A percentile compares a stretch with the other conserved stretches of the same genome.
Conservation (phyloP, 2,113 vertebrate species). For the Pachypanchax playfairii region DNA sequence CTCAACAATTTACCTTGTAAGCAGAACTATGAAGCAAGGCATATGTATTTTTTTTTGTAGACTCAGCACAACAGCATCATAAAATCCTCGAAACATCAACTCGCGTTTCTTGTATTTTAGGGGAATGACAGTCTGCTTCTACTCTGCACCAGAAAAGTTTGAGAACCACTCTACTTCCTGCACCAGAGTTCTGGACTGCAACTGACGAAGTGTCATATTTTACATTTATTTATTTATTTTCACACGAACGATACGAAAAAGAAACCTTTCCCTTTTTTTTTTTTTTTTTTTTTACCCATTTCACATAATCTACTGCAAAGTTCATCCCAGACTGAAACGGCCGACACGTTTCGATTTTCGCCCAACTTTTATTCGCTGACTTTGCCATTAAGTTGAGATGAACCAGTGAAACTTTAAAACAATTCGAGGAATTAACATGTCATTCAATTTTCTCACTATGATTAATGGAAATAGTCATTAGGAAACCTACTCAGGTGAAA, state of each 20-base stretch:
- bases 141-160: background rate
- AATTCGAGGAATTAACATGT: slow-evolving; percentile 35
- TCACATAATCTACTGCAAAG: background rate
- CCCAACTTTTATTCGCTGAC: slow-evolving; percentile 1
- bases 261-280: no score
- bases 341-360: background rate
- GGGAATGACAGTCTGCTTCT: slow-evolving; percentile 1
- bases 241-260: no score
- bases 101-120: slow-evolving; percentile 22
- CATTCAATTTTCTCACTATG: slow-evolving; percentile 43
- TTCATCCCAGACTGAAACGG: no score
- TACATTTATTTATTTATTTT: no score
- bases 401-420: slow-evolving; percentile 24
- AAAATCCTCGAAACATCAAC: slow-evolving; percentile 18
- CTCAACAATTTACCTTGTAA: slow-evolving; percentile 54
- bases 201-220: slow-evolving; percentile 5
- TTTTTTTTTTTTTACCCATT: background rate
- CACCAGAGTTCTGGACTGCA: background rate
- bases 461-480: slow-evolving; percentile 63
- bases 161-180: background rate
- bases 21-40: slow-evolving; percentile 35
- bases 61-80: slow-evolving; percentile 16
- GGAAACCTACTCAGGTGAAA: slow-evolving; percentile 59
- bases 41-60: slow-evolving; percentile 16
- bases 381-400: slow-evolving; percentile 21